Evolutionary conservation across 2,797 vertebrate genomes (phyloP), one percentile per base, ranked within the genome.

Genomic region (Sebastes steindachneri): DNA sequence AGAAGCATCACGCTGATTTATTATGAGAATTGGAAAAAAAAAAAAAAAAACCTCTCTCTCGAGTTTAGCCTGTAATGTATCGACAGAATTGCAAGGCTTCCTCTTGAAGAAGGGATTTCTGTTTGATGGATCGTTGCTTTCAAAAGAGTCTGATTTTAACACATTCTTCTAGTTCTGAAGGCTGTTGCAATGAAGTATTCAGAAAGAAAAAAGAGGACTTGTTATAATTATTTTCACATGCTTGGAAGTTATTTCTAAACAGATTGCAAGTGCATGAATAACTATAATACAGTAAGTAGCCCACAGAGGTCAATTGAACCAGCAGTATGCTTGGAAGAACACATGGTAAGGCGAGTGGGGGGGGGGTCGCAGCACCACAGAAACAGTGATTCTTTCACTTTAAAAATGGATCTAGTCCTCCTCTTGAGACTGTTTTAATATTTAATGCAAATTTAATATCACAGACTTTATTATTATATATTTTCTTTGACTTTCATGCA

Each of bases 371-470:
- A 68, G 64, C 73, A 63, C 14, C n/a, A 31, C 35, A 59, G 62
- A 77, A 80, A 79, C 67, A 31, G n/a, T 79, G 29, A 62, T 74
- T 75, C 21, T 73, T 77, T 75, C 57, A 28, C 65, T 87, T 84
- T 73, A 71, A 88, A 88, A 83, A 75, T 77, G 15, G 63, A 85
- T 86, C 33, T 10, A 45, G 23, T 68, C 4, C 53, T 81, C n/a
- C 77, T 79, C 80, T 55, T 55, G 84, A 83, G 77, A 73, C 66
- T 2, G 12, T 70, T 80, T 91, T 71, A 90, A 92, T 92, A 82
- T 87, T 89, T 89, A 75, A 90, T 86, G 45, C 14, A 83, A 74
- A 80, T 83, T 63, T 73, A 21, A 80, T 79, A 86, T 87, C 59
- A 68, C 11, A 67, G 23, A n/a, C 11, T 79, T 80, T 41, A 25